Evolutionary conservation across 2,888 invertebrate species (phyloP), one percentile per base, ranked within the genome.

Genomic region (Hydroisotoma schaefferi): DNA sequence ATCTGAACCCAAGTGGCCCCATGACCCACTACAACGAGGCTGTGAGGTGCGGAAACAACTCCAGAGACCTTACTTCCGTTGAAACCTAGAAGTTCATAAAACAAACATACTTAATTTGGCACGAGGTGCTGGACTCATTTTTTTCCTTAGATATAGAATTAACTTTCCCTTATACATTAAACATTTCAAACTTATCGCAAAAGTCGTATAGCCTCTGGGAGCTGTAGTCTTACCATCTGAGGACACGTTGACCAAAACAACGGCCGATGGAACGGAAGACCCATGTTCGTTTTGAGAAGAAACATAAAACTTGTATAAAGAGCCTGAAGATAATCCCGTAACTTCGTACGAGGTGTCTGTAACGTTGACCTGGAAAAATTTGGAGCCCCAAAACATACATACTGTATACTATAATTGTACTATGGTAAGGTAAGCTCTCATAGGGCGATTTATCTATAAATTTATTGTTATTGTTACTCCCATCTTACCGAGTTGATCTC

Each of bases 1-100:
- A 91, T 81, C 0, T 87, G 85, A 49, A 90, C 84, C 84, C 86
- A 89, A 3, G 88, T 88, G 48, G 90, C 89, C 51, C 88, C 88
- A 75, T 88, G 89, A 6, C 85, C 84, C 0, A 87, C 84, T 27
- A 90, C 86, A 0, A 87, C 83, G 48, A 91, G 77, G 0, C 88
- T 85, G 76, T 90, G 90, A 0, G 90, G 90, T 0, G 89, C 87
- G 0, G 90, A 89, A 5, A 88, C 85, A 2, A 88, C 86, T 1
- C 87, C 88, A 38, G 81, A 78, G 20, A 85, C 78, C 68, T 81
- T 81, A 63, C 75, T 74, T 1, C 74, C 76, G 29, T 74, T 73
- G 55, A 75, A 66, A 61, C 75, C 76, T 77, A 68, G 3, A 71
- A 71, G n/a, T 12, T 43, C n/a, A n/a, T n/a, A n/a, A n/a, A n/a